Evolutionary conservation across 2,888 invertebrate species (phyloP), one percentile per base, ranked within the genome.

Genomic region (Spilarctia lutea): DNA sequence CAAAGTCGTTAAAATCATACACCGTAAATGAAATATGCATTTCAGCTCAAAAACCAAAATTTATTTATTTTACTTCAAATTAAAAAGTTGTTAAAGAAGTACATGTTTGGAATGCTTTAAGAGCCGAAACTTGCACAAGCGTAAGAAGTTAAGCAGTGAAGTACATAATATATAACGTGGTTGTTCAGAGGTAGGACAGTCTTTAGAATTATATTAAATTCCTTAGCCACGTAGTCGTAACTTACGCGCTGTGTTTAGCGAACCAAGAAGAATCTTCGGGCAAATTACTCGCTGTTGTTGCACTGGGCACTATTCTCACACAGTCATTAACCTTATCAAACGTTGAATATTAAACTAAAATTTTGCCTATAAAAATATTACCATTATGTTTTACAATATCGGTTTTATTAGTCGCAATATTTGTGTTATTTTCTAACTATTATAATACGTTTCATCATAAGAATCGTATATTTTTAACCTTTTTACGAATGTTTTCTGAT

Each of bases 151-250:
- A 84, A 80, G 74, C 70, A 73, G 80, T 80, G 77, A 83, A 74
- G 71, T 78, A 56, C n/a, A 56, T 35, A 35, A 35, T 35, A 35
- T 56, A 82, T 70, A 68, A 52, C 73, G 79, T 76, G 78, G 81
- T 76, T 78, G 71, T 71, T 67, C 77, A 65, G 71, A 83, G 83
- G 83, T 81, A 74, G 72, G 75, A 70, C 71, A 80, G 76, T 83
- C 83, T 85, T 79, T 77, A 80, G 81, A 77, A 79, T 48, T 80
- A 82, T 84, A 84, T 86, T 83, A 85, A 85, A 85, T 86, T 82
- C 84, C 77, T 80, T 39, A 75, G 78, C 76, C 77, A 79, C 63
- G 13, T 30, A 30, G 79, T 79, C 79, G 84, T 85, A 79, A 81
- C 81, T 83, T 79, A 81, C 83, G 81, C 79, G 80, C 77, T 78